Conservation (phyloP, 1,140 invertebrate species). For the Mamestra configurata region DNA sequence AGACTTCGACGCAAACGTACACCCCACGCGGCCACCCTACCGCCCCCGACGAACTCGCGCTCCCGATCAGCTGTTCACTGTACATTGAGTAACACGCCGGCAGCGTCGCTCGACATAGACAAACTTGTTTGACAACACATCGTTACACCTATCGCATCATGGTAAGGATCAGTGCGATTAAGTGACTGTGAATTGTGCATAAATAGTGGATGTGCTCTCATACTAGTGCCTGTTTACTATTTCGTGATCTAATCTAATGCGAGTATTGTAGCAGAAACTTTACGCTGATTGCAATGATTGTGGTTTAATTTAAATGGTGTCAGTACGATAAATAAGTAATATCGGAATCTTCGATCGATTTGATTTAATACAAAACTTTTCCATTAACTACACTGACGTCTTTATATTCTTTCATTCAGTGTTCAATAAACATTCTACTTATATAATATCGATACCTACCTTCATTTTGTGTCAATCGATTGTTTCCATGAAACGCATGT, state of each 20-base stretch:
- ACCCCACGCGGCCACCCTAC: slow-evolving; percentile 62
- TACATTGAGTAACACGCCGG: slow-evolving; percentile 59
- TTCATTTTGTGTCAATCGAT: slow-evolving; percentile 37
- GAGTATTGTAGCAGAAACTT: slow-evolving; percentile 7
- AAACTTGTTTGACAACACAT: slow-evolving; percentile 62
- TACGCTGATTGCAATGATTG: slow-evolving; percentile 3
- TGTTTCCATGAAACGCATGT: slow-evolving; percentile 14
- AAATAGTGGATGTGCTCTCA: slow-evolving; percentile 62
- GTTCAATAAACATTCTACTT: slow-evolving; percentile 32
- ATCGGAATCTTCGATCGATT: slow-evolving; percentile 16
- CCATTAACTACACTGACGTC: slow-evolving; percentile 14
- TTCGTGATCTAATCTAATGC: slow-evolving; percentile 14
- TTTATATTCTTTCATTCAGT: slow-evolving; percentile 24
- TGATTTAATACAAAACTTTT: slow-evolving; percentile 32
- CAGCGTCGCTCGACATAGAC: slow-evolving; percentile 54
- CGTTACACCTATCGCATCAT: slow-evolving; percentile 66
- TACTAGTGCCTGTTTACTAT: slow-evolving; percentile 56
- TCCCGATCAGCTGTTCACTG: slow-evolving; percentile 81
- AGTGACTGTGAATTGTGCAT: slow-evolving; percentile 76
- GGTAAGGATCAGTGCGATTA: slow-evolving; percentile 78
- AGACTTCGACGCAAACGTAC: slow-evolving; percentile 76
- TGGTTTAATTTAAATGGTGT: slow-evolving; percentile 17
- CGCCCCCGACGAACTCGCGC: slow-evolving; percentile 64
- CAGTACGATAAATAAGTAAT: slow-evolving; percentile 17
- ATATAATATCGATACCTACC: slow-evolving; percentile 44